Evolutionary conservation across 2,113 vertebrate species (phyloP).

Genomic region (Equus przewalskii): DNA sequence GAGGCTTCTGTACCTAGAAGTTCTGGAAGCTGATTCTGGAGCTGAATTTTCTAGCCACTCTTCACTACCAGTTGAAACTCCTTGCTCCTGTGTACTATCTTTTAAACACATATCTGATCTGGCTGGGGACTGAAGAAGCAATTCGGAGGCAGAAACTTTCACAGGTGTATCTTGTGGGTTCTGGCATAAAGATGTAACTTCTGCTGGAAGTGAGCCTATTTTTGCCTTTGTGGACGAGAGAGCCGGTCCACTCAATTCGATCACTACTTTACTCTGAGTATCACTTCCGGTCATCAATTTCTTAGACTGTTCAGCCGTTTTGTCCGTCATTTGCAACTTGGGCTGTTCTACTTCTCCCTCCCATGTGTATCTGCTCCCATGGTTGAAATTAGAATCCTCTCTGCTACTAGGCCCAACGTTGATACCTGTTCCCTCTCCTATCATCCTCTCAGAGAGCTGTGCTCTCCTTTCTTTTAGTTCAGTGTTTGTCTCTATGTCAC

Average conservation of each 20-base stretch:
- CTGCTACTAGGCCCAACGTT: slow-evolving; percentile 57
- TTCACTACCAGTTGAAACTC: slow-evolving; percentile 58
- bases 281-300: slow-evolving; percentile 67
- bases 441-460: slow-evolving; percentile 65
- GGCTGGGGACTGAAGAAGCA: slow-evolving; percentile 66
- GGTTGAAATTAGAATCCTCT: slow-evolving; percentile 68
- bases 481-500: slow-evolving; percentile 64
- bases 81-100: slow-evolving; percentile 74
- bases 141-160: slow-evolving; percentile 70
- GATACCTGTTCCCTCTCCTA: slow-evolving; percentile 61
- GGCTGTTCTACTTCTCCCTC: slow-evolving; percentile 64
- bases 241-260: slow-evolving; percentile 65
- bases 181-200: slow-evolving; percentile 71
- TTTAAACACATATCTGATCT: slow-evolving; percentile 69
- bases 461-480: slow-evolving; percentile 64
- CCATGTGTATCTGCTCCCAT: slow-evolving; percentile 64
- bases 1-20: slow-evolving; percentile 73
- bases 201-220: slow-evolving; percentile 64
- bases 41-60: slow-evolving; percentile 77
- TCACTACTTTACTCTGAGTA: slow-evolving; percentile 60
- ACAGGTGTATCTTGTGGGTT: slow-evolving; percentile 48
- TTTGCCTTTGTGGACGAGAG: slow-evolving; percentile 73
- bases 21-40: slow-evolving; percentile 70
- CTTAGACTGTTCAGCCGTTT: slow-evolving; percentile 59
- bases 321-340: slow-evolving; percentile 51